A percentile compares a stretch with the other conserved stretches of the same genome.
phyloP scores from a whole-genome alignment of 2,113 vertebrate species.

The Campylomormyrus tamandua region DNA sequence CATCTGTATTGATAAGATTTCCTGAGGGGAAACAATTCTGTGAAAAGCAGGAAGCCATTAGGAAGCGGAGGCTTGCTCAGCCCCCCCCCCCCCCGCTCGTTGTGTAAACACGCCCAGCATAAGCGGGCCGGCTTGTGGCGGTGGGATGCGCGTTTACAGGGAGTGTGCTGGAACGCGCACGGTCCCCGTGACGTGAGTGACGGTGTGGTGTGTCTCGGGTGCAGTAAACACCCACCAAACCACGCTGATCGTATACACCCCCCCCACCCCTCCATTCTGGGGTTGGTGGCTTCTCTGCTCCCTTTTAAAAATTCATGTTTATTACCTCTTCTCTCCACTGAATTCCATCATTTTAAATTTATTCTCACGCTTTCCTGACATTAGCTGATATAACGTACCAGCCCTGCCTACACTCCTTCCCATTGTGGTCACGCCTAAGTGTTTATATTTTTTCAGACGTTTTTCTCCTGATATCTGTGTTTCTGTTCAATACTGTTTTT shows the following conservation, averaged over 20 bases:
- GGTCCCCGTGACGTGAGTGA: too few species aligned
- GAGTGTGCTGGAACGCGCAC: background rate
- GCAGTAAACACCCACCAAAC: background rate
- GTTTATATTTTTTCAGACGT: too few species aligned
- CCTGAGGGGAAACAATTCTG: conserved; percentile 65
- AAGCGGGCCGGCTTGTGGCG: conserved; percentile 31
- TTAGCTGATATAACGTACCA: background rate
- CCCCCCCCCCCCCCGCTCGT: conserved; percentile 43
- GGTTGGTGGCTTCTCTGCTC: background rate
- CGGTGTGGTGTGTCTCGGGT: background rate
- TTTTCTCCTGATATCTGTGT: too few species aligned
- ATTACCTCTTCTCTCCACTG: background rate
- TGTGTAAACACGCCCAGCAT: conserved; percentile 52
- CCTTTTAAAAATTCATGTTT: background rate
- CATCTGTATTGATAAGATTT: conserved; percentile 51
- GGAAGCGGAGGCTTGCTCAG: conserved; percentile 47
- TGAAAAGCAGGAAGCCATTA: conserved; percentile 69
- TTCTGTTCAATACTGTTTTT: too few species aligned
- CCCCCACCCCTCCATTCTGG: background rate
- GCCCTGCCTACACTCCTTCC: background rate
- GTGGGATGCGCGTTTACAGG: conserved; percentile 6
- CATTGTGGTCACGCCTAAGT: background rate
- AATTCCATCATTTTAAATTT: background rate
- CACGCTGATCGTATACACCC: background rate
- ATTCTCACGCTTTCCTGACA: background rate